These are phyloP conservation scores for Mamestra configurata DNA, from an alignment of 1,140 invertebrate genomes.

Conservation along the genomic window DNA sequence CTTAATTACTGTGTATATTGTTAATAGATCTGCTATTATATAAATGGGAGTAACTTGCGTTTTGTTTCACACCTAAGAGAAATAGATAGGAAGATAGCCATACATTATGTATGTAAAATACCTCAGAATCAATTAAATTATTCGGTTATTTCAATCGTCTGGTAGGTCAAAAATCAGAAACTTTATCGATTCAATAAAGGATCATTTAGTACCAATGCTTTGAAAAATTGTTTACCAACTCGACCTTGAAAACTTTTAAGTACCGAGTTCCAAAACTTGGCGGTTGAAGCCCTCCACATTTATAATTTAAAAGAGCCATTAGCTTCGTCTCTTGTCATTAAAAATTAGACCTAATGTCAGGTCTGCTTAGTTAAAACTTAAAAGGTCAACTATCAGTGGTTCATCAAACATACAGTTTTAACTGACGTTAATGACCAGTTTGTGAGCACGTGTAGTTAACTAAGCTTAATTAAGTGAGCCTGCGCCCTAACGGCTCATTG, in stretches of 20 bases:
- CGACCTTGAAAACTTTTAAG: neutral
- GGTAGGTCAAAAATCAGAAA: no score
- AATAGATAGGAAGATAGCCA: no score
- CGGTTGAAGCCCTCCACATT: neutral
- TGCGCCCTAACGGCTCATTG: constrained; percentile 59
- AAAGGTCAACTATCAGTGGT: constrained; percentile 14
- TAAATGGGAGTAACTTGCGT: neutral
- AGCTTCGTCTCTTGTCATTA: neutral
- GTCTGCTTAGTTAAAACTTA: neutral
- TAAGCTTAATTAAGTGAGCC: constrained; percentile 63
- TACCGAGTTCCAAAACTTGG: neutral
- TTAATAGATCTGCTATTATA: constrained; percentile 41
- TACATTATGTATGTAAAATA: no score
- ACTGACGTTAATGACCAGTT: constrained; percentile 52
- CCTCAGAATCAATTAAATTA: no score
- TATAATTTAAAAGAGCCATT: neutral
- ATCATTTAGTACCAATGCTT: neutral
- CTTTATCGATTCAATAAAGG: neutral
- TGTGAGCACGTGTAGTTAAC: constrained; percentile 49
- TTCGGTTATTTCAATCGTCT: no score
- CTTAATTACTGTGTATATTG: constrained; percentile 56
- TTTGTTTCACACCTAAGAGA: neutral
- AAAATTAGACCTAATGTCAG: neutral
- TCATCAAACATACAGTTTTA: constrained; percentile 50
- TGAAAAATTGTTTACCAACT: neutral